Evolutionary conservation across 2,113 vertebrate genomes (phyloP), one percentile per base, ranked within the genome.

Genomic region (Microcebus lehilahytsara): DNA sequence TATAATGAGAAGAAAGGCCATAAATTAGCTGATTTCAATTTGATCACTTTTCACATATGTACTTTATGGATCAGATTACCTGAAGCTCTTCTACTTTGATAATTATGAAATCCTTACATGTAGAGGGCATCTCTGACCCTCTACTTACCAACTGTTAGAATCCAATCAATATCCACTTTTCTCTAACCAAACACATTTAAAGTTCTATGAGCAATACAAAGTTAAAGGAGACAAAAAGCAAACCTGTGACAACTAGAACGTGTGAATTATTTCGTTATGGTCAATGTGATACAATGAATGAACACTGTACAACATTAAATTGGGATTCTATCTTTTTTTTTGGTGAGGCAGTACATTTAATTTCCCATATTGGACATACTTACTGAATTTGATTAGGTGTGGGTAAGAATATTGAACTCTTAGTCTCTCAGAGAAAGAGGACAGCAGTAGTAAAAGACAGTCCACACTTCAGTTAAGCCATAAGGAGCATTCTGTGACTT

Each of bases 101-200:
- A 78, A 93, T 74, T 58, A 81, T 51, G 9, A 7, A 74, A 85
- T 89, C n/a, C 37, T 79, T 34, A 60, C 30, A 34, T n/a, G 9
- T 87, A 71, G 67, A 4, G 58, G 34, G 6, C 27, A 1, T 91
- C 60, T 72, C 34, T 83, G 20, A 11, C 3, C 3, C 23, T 74
- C 19, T 84, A 49, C 25, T 94, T 95, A 20, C 46, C 17, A 93
- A 58, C 91, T 23, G 58, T 95, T 81, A 97, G 89, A 79, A 80
- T 83, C 20, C 64, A 85, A 75, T 90, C 79, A 89, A 75, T 53
- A 96, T 27, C 53, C 20, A 84, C 30, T 85, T 74, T 96, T 84
- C 37, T 88, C 30, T 74, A 75, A 20, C 14, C 12, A 87, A 90
- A n/a, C 7, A 84, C 1, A 2, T 78, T 94, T 93, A 89, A 90